Evolutionary conservation across 1,140 invertebrate species (phyloP), one percentile per base, ranked within the genome.

Genomic region (Tetramorium parvispinum): DNA sequence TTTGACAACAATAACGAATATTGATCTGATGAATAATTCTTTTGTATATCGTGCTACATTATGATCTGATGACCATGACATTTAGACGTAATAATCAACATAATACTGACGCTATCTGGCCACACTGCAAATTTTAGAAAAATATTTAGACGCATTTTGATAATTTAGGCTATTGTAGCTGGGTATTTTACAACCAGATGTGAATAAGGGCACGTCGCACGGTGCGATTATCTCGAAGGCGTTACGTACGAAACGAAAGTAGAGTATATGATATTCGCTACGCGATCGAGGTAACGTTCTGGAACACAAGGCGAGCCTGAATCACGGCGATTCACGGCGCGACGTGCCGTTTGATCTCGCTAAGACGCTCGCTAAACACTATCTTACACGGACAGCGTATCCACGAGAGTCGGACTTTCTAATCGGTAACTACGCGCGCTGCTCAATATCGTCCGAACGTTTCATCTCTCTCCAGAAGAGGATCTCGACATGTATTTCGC

Each of bases 331-430:
- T 65, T 65, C 43, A 65, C 59, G 68, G 40, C 40, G 79, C 53
- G 79, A 83, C 79, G 79, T 75, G 79, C 68, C 79, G 79, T 83
- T 83, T 83, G 68, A 83, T 83, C 68, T 83, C 53, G 68, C 79
- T 82, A 73, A 73, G 61, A 75, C 43, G 79, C 6, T 40, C 79
- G 68, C 68, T 75, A 83, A 83, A 75, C 79, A 83, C 32, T 43
- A 75, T 53, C 70, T 75, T 83, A 75, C 65, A 75, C 53, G 24
- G 40, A n/a, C 66, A 40, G n/a, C 79, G 13, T 83, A 83, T 59
- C 53, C 65, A 37, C 61, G 53, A 83, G 51, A 73, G 68, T 59
- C 40, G 53, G 55, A 83, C 79, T 83, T 83, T 83, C 79, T 83
- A 83, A 83, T 75, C 79, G 79, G 66, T 73, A 82, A 82, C 51